phyloP scores from a whole-genome alignment of 2,113 vertebrate genomes.

The Hippolais icterina region DNA sequence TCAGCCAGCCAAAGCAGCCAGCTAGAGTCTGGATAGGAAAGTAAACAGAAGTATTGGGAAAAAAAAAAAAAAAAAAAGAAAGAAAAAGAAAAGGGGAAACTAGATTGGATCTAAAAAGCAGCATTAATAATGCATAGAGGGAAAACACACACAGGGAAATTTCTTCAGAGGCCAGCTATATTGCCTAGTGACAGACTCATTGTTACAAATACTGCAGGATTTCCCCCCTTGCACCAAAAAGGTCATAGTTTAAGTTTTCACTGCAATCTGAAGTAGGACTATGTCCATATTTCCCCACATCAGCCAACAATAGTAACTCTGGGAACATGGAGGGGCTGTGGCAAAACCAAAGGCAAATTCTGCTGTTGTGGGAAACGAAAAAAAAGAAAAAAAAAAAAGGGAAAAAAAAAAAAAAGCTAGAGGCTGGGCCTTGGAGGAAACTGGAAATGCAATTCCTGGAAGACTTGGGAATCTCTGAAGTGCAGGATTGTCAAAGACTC shows the following conservation, averaged over 20 bases:
- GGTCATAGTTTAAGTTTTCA: neutral
- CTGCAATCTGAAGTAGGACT: neutral
- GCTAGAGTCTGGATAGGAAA: neutral
- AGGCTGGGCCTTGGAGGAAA: neutral
- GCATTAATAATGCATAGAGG: constrained; percentile 23
- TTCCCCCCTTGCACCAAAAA: neutral
- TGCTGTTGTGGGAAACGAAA: neutral
- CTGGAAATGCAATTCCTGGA: neutral
- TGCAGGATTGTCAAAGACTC: neutral
- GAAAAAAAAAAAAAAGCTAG: too few species aligned
- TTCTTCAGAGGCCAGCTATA: neutral
- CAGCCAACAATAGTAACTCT: neutral
- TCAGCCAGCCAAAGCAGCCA: constrained; percentile 54
- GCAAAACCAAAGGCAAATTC: neutral
- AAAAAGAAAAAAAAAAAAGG: too few species aligned
- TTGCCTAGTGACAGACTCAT: neutral
- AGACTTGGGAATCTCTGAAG: neutral
- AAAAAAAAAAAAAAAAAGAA: neutral
- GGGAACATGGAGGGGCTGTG: neutral
- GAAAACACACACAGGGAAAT: neutral
- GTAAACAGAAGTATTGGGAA: constrained; percentile 14
- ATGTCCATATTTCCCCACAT: neutral
- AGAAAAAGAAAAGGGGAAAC: neutral
- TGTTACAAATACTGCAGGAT: neutral
- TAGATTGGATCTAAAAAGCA: neutral